Conservation (phyloP, 2,113 vertebrate genomes). For the Phylloscopus trochilus region DNA sequence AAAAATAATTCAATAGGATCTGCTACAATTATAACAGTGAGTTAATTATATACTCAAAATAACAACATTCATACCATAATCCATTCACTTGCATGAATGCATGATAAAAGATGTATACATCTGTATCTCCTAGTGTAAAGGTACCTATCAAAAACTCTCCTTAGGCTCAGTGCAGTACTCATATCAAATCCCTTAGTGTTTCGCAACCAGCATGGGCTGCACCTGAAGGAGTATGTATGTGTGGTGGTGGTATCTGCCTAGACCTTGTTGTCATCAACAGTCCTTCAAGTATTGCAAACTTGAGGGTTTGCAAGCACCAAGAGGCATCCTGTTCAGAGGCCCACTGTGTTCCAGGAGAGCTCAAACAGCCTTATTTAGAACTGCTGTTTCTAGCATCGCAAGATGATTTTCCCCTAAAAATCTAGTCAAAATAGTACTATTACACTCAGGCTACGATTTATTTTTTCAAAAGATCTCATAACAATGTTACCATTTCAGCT, state of each 20-base stretch:
- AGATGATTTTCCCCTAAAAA: background rate
- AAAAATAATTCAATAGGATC: background rate
- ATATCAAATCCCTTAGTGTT: background rate
- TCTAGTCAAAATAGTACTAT: background rate
- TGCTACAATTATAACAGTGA: background rate
- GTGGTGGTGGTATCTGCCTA: background rate
- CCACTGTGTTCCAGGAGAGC: background rate
- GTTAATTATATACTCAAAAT: background rate
- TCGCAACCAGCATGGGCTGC: background rate
- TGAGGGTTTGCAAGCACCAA: background rate
- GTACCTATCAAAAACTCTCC: background rate
- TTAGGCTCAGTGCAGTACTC: background rate
- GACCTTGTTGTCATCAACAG: accelerated
- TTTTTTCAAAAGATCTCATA: background rate
- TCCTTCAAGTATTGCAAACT: background rate
- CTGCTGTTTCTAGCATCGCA: background rate
- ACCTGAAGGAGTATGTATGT: background rate
- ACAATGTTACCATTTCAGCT: background rate
- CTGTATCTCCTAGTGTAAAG: background rate
- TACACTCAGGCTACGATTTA: background rate
- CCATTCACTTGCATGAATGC: background rate
- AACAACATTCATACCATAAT: background rate
- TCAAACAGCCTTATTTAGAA: background rate
- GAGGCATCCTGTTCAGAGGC: background rate
- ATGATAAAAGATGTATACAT: background rate